Evolutionary conservation across 2,888 invertebrate genomes (phyloP).

Genomic region (Buathra laborator): DNA sequence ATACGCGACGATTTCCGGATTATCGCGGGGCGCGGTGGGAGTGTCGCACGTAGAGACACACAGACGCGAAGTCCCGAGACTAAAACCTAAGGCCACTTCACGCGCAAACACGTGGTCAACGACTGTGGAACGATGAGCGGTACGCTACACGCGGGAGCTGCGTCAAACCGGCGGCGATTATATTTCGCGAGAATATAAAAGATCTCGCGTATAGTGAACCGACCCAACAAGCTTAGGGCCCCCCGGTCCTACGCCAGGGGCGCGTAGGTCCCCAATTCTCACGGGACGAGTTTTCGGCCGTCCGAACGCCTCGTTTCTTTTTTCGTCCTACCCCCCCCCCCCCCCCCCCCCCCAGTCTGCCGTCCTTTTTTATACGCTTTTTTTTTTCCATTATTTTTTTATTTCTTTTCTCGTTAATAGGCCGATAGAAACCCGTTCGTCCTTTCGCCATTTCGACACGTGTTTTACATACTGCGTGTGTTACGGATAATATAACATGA

Average conservation of each 20-base stretch:
- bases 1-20: constrained; percentile 62
- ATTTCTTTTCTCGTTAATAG: constrained; percentile 10
- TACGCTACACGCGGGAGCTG: constrained; percentile 72
- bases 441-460: constrained; percentile 54
- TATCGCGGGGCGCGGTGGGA: constrained; percentile 49
- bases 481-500: constrained; percentile 41
- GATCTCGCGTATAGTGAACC: constrained; percentile 68
- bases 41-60: constrained; percentile 64
- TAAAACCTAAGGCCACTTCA: constrained; percentile 69
- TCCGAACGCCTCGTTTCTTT: no score
- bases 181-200: constrained; percentile 77
- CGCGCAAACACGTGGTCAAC: constrained; percentile 79
- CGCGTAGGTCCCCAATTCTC: constrained; percentile 73
- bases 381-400: constrained; percentile 34
- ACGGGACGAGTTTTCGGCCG: constrained; percentile 78
- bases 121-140: constrained; percentile 71
- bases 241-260: constrained; percentile 35
- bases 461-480: constrained; percentile 36
- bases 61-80: constrained; percentile 64
- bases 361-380: constrained; percentile 31
- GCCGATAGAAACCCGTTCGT: constrained; percentile 73
- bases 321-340: constrained; percentile 55
- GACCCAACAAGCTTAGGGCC: constrained; percentile 66
- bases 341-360: no score
- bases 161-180: constrained; percentile 74